A percentile compares a stretch with the other conserved stretches of the same genome.
Evolutionary conservation across 2,888 invertebrate species (phyloP).

Genomic region (Ophonus ardosiacus): DNA sequence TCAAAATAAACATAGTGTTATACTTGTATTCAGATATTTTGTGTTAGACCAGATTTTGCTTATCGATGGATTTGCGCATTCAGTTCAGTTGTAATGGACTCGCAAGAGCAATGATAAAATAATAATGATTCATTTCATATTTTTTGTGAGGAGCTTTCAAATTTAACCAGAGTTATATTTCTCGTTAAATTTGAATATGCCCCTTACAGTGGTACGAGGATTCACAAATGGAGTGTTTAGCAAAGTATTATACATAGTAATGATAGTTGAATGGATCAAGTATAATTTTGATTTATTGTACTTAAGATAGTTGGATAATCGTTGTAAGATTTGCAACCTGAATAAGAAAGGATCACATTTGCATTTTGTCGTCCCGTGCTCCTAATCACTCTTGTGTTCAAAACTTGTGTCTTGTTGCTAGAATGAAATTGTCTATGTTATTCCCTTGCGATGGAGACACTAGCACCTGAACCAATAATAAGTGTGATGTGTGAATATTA

Average conservation of each 20-base stretch:
- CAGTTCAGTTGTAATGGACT: constrained; percentile 37
- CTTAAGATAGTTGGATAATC: constrained; percentile 36
- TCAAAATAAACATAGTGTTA: constrained; percentile 34
- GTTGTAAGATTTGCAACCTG: constrained; percentile 28
- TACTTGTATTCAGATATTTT: constrained; percentile 9
- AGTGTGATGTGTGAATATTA: constrained; percentile 33
- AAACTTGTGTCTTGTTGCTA: constrained; percentile 55
- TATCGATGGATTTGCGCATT: background rate
- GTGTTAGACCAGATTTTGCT: constrained; percentile 6
- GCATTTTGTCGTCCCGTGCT: constrained; percentile 51
- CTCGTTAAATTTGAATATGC: background rate
- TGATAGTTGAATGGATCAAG: constrained; percentile 18
- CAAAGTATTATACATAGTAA: constrained; percentile 37
- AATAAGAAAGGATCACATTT: constrained; percentile 41
- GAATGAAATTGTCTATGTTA: constrained; percentile 37
- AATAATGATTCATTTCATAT: constrained; percentile 34
- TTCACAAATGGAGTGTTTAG: constrained; percentile 24
- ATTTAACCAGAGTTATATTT: background rate
- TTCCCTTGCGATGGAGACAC: constrained; percentile 21
- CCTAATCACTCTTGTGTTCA: constrained; percentile 58
- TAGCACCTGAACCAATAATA: constrained; percentile 36
- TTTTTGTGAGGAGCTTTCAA: constrained; percentile 18
- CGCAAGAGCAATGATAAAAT: constrained; percentile 22
- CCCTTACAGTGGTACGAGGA: constrained; percentile 30
- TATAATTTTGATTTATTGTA: constrained; percentile 39